Evolutionary conservation across 2,888 invertebrate species (phyloP).

Genomic region (Escarpia spicata): DNA sequence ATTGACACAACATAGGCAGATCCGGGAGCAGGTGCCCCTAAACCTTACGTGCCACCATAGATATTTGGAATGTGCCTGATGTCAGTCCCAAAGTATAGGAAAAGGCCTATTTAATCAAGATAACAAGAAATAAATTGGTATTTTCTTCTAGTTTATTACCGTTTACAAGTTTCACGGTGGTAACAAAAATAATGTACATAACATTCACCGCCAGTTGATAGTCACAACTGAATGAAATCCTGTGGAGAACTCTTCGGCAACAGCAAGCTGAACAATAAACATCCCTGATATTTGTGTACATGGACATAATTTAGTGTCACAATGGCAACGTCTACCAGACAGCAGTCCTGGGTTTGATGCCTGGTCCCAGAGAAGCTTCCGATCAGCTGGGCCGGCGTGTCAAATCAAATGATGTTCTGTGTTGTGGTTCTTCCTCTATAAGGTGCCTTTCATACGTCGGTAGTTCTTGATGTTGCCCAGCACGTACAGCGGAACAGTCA

Average conservation of each 20-base stretch:
- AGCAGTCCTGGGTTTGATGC: background rate
- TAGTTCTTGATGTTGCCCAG: slow-evolving; percentile 16
- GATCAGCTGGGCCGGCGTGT: background rate
- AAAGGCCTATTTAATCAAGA: no score
- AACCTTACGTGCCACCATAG: no score
- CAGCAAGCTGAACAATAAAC: slow-evolving; percentile 9
- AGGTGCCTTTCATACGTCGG: slow-evolving; percentile 6
- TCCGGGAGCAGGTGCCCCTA: no score
- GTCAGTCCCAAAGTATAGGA: no score
- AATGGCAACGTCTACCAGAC: background rate
- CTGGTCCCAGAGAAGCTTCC: slow-evolving; percentile 9
- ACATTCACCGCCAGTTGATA: background rate
- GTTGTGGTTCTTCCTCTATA: background rate
- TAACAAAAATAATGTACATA: slow-evolving; percentile 3
- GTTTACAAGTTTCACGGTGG: background rate
- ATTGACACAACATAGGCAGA: no score
- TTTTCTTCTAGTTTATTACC: background rate
- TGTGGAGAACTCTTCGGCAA: background rate
- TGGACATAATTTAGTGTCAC: slow-evolving; percentile 6
- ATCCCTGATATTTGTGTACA: slow-evolving; percentile 1
- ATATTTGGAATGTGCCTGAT: no score
- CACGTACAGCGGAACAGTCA: background rate
- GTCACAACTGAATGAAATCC: background rate
- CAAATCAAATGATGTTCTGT: background rate
- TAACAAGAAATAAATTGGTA: background rate